Percentiles rank a stretch among this genome's conserved stretches.
Evolutionary conservation across 2,113 vertebrate genomes (phyloP).

Genomic region (Hemiscyllium ocellatum): DNA sequence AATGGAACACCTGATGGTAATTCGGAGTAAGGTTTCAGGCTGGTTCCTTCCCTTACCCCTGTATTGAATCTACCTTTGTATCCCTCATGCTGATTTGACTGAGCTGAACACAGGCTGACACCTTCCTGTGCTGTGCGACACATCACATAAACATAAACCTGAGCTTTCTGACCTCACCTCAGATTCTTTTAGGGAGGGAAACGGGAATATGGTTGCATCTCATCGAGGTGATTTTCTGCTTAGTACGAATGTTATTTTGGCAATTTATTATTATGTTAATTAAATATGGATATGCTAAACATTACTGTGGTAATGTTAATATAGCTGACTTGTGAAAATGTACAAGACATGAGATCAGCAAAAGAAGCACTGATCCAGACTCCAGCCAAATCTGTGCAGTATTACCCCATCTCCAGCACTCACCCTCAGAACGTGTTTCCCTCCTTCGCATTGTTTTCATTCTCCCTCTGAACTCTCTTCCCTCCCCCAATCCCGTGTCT

Average conservation of each 20-base stretch:
- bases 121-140: neutral
- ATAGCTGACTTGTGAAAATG: neutral
- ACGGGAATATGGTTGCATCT: neutral
- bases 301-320: neutral
- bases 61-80: neutral
- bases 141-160: neutral
- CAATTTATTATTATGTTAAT: neutral
- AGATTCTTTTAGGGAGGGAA: neutral
- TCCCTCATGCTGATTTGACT: neutral
- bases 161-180: neutral
- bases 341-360: neutral
- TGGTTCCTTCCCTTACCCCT: neutral
- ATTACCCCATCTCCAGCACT: neutral
- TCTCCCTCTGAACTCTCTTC: too few species aligned
- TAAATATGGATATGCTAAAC: neutral
- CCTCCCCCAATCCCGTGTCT: too few species aligned
- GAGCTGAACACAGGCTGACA: neutral
- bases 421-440: too few species aligned
- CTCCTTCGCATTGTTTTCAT: too few species aligned
- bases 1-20: neutral
- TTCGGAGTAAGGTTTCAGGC: neutral
- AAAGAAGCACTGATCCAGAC: neutral
- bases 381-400: too few species aligned
- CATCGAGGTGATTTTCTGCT: neutral
- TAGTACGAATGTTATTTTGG: neutral